These are phyloP conservation scores for Camponotus floridanus DNA, from an alignment of 1,140 invertebrate genomes.

Conservation along the genomic window DNA sequence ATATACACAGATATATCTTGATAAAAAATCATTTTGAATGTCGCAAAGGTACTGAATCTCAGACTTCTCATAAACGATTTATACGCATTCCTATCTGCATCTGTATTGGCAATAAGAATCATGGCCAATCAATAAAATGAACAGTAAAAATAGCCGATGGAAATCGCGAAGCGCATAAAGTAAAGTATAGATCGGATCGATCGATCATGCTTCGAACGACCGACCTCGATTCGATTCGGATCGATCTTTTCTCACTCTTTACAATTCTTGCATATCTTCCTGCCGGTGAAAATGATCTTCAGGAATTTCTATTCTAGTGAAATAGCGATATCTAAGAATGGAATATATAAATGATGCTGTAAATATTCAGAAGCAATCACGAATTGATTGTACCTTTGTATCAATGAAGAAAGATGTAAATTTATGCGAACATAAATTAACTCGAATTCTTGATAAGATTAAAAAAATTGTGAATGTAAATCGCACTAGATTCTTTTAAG, in stretches of 20 bases:
- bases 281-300: conserved; percentile 36
- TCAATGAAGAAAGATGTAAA: neutral
- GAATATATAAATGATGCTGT: neutral
- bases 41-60: neutral
- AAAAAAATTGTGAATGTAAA: neutral
- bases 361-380: neutral
- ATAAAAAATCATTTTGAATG: neutral
- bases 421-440: neutral
- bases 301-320: neutral
- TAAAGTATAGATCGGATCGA: conserved; percentile 39
- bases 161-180: conserved; percentile 32
- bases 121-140: conserved; percentile 32
- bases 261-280: conserved; percentile 45
- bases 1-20: neutral
- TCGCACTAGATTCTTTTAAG: neutral
- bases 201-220: conserved; percentile 33
- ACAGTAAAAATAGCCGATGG: conserved; percentile 36
- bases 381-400: neutral
- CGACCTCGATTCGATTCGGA: conserved; percentile 53
- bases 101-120: conserved; percentile 31
- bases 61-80: conserved; percentile 40
- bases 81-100: neutral
- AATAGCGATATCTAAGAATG: conserved; percentile 20
- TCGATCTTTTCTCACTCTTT: conserved; percentile 54
- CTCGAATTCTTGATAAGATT: neutral